Evolutionary conservation across 2,113 vertebrate species (phyloP), one percentile per base, ranked within the genome.

Genomic region (Pipa parva): DNA sequence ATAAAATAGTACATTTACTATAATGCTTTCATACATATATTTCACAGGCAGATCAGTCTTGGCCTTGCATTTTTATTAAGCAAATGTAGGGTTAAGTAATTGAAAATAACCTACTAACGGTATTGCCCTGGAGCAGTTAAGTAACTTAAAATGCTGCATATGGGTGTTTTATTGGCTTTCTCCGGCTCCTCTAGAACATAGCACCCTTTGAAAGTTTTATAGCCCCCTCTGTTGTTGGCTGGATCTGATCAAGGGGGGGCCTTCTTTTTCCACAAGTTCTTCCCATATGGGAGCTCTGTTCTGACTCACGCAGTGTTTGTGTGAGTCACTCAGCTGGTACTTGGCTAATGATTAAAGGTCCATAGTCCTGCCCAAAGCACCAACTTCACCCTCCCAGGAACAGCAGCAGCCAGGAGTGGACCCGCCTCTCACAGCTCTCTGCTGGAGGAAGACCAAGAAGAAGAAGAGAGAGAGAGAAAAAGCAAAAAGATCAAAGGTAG

Each of bases 121-220:
- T 56, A 42, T 33, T 45, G 21, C 63, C 36, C 21, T 3, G 6
- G 51, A 42, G 20, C 55, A 29, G 39, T 54, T 45, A 66, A 15
- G 4, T 28, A 33, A 48, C 22, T 69, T 59, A 39, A 50, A 60
- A 52, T 59, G 33, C 11, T 20, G 36, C 57, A 60, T 39, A 52
- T 52, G 24, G 24, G n/a, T 31, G 18, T 60, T 50, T 68, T 60
- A 69, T 69, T 60, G 25, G 46, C 33, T 60, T 31, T n/a, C 36
- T 28, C 57, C 65, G 25, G 29, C 27, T 54, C 31, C 31, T 18
- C 26, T 33, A 52, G 65, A 69, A 52, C 65, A 60, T 52, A 42
- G 31, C 31, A 42, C 65, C 46, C 65, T 69, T 69, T 69, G 56
- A 68, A 68, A 42, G 59, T 60, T 69, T 69, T 69, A 60, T 69